Percentiles rank a stretch among this genome's conserved stretches.
Evolutionary conservation across 2,888 invertebrate genomes (phyloP).

Genomic region (Campoplex nolae): DNA sequence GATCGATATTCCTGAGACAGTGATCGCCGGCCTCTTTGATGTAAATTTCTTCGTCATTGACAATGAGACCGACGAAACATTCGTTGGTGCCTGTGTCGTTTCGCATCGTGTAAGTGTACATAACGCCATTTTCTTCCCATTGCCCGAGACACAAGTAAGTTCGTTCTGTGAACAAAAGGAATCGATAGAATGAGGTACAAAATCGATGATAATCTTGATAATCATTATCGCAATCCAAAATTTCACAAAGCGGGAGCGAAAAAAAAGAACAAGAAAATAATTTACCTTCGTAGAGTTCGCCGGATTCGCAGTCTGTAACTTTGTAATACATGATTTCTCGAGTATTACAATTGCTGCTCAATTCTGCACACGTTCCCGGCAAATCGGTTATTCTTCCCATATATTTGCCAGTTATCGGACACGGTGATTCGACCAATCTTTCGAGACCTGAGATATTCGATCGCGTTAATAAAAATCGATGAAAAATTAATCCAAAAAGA

Average conservation of each 20-base stretch:
- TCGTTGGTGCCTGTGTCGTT: constrained; percentile 87
- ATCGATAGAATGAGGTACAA: too few species aligned
- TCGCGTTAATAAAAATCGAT: background rate
- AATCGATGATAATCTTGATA: background rate
- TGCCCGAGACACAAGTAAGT: constrained; percentile 89
- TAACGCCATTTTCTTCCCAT: constrained; percentile 87
- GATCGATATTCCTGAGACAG: constrained; percentile 87
- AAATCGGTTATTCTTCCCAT: constrained; percentile 88
- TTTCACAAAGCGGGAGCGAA: background rate
- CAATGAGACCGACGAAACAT: constrained; percentile 88
- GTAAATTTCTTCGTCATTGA: constrained; percentile 87
- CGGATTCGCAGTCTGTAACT: constrained; percentile 87
- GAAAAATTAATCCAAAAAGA: background rate
- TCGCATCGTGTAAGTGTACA: constrained; percentile 89
- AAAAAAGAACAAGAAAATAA: background rate
- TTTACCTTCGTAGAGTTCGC: constrained; percentile 87
- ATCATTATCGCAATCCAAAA: background rate
- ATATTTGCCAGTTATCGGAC: constrained; percentile 89
- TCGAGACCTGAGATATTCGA: constrained; percentile 80
- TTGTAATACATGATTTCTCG: constrained; percentile 89
- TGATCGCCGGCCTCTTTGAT: constrained; percentile 89
- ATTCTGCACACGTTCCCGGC: constrained; percentile 87
- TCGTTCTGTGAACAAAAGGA: constrained; percentile 85
- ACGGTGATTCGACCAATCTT: constrained; percentile 85
- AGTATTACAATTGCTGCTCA: constrained; percentile 88